Percentiles rank a stretch among this genome's conserved stretches.
These are phyloP conservation scores for Anoura caudifer DNA, from an alignment of 2,113 vertebrate species.

Conservation along the genomic window DNA sequence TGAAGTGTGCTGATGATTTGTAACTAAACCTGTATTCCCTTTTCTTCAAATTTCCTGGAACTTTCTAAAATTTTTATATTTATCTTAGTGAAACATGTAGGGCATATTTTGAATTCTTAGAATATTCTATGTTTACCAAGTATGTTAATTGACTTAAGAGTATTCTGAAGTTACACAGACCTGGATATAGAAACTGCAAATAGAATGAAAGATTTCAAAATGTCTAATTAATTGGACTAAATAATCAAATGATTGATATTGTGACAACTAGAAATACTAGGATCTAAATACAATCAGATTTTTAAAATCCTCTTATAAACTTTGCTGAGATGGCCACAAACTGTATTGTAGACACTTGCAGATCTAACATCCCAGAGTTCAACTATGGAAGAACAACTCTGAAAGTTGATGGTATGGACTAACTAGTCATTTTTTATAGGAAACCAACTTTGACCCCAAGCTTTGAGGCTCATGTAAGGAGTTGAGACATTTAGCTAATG, in stretches of 20 bases:
- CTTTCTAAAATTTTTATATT: background rate
- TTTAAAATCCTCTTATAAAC: background rate
- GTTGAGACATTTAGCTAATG: background rate
- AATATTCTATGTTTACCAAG: conserved; percentile 27
- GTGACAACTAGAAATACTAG: conserved; percentile 14
- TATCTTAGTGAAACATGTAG: background rate
- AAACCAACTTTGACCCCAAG: background rate
- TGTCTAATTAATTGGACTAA: background rate
- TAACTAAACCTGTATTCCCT: background rate
- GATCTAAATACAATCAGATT: background rate
- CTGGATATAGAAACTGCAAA: background rate
- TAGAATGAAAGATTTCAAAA: conserved; percentile 8
- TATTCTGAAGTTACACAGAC: conserved; percentile 5
- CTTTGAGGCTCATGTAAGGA: background rate
- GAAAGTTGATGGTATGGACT: background rate
- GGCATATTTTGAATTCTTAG: background rate
- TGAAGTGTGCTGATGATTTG: background rate
- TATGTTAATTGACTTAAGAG: background rate
- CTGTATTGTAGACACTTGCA: background rate
- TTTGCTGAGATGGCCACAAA: background rate
- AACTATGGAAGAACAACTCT: background rate
- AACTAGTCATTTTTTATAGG: background rate
- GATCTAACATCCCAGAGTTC: background rate
- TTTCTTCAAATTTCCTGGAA: conserved; percentile 5
- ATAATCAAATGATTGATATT: conserved; percentile 12